These are phyloP conservation scores for Daktulosphaira vitifoliae DNA, from an alignment of 1,140 invertebrate species.

Conservation along the genomic window DNA sequence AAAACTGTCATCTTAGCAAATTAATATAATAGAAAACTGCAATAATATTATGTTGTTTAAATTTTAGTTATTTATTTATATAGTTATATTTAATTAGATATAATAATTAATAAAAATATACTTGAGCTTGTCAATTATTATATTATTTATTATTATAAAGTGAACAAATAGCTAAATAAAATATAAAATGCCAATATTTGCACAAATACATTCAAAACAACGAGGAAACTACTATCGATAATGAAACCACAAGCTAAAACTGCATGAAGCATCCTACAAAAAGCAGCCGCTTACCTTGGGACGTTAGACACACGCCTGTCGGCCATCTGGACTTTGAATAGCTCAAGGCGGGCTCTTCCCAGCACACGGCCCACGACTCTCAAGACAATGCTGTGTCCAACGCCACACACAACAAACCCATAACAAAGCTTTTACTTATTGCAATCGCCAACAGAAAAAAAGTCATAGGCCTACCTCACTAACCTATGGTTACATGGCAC, in stretches of 20 bases:
- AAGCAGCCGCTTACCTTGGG: conserved; percentile 34
- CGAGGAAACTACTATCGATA: conserved; percentile 28
- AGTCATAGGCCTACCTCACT: conserved; percentile 32
- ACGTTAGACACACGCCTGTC: conserved; percentile 34
- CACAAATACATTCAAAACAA: conserved; percentile 30
- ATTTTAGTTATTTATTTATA: too few species aligned
- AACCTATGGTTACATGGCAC: conserved; percentile 33
- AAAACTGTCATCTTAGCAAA: too few species aligned
- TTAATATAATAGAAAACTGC: too few species aligned
- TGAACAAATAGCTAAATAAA: conserved; percentile 24
- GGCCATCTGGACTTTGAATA: conserved; percentile 34
- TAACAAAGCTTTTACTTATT: conserved; percentile 34
- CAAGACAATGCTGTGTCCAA: conserved; percentile 34
- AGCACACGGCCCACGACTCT: conserved; percentile 33
- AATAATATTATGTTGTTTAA: too few species aligned
- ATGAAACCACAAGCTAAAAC: conserved; percentile 32
- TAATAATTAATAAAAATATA: background rate
- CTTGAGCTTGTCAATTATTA: conserved; percentile 1
- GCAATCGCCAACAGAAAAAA: conserved; percentile 34
- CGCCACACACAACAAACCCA: conserved; percentile 34
- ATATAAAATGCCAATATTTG: conserved; percentile 27
- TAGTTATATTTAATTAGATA: background rate
- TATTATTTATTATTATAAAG: conserved; percentile 12
- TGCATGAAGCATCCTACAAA: conserved; percentile 33
- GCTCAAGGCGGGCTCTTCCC: conserved; percentile 33